Evolutionary conservation across 1,140 invertebrate genomes (phyloP).

Genomic region (Bicyclus anynana): DNA sequence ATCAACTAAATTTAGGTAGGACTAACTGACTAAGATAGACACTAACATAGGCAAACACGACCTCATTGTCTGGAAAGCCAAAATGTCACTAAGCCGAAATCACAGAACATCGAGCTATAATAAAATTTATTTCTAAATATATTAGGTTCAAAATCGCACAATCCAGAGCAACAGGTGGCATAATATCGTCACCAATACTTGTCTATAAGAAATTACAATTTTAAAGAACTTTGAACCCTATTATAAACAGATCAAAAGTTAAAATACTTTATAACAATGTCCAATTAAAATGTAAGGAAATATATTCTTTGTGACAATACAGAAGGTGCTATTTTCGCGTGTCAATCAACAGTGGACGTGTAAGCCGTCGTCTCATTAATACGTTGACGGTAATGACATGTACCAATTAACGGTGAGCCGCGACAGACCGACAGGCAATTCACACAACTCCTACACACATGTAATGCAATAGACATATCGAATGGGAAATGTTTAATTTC

Average conservation of each 20-base stretch:
- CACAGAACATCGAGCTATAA: background rate
- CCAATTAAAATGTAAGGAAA: slow-evolving; percentile 1
- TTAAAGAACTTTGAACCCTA: background rate
- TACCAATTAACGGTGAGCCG: slow-evolving; percentile 41
- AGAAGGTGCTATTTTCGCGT: slow-evolving; percentile 5
- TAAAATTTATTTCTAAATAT: background rate
- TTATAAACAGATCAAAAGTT: background rate
- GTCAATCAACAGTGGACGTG: slow-evolving; percentile 7
- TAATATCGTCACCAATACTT: background rate
- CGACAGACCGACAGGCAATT: slow-evolving; percentile 37
- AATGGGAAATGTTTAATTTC: background rate
- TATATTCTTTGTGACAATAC: slow-evolving; percentile 1
- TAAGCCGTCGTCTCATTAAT: slow-evolving; percentile 39
- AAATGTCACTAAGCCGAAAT: background rate
- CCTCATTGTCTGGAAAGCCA: background rate
- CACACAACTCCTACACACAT: slow-evolving; percentile 36
- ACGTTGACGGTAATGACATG: slow-evolving; percentile 38
- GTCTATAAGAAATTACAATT: background rate
- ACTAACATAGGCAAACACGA: background rate
- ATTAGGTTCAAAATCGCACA: background rate
- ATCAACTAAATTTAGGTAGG: background rate
- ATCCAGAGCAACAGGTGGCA: background rate
- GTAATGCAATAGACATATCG: slow-evolving; percentile 9
- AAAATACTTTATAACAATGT: background rate
- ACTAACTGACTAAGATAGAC: background rate